Evolutionary conservation across 1,140 invertebrate genomes (phyloP), one percentile per base, ranked within the genome.

Genomic region (Lineus longissimus): DNA sequence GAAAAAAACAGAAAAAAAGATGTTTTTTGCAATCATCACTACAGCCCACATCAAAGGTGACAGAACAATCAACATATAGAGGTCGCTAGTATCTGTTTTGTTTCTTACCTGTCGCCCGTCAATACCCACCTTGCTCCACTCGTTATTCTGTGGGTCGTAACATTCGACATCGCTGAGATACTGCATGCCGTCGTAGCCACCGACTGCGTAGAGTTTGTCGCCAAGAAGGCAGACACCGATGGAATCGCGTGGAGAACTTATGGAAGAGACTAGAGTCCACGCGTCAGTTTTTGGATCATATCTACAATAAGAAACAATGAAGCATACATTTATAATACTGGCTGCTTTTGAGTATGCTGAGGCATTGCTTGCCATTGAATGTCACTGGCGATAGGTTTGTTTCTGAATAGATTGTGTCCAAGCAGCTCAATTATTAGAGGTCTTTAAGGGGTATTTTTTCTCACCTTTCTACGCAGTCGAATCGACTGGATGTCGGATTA

Each of bases 401-500:
- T n/a, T n/a, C n/a, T n/a, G n/a, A n/a, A n/a, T n/a, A n/a, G n/a
- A n/a, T n/a, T n/a, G 15, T 36, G 6, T 7, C 33, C 33, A 36
- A 36, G 15, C 33, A 36, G 6, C 33, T 36, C 33, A 36, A 36
- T 15, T 36, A 15, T 36, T 15, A 36, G 33, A 36, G 15, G 4
- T 15, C 15, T 36, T 36, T 15, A 36, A 36, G 15, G n/a, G n/a
- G n/a, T 36, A 7, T 15, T 7, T 15, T 7, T 62, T n/a, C 58
- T 62, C 57, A 81, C 80, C 81, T 77, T 74, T 82, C 81, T 56
- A 78, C 80, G 73, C 80, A 81, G 58, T 81, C 80, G 72, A 81
- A 81, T 77, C 91, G 84, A 64, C 87, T 87, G 15, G 90, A 88
- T 66, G 89, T 87, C 0, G 90, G 90, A 81, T 93, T 94, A 47